Percentiles rank a stretch among this genome's conserved stretches.
These are phyloP conservation scores for Ptilonorhynchus violaceus DNA, from an alignment of 2,113 vertebrate species.

Conservation along the genomic window DNA sequence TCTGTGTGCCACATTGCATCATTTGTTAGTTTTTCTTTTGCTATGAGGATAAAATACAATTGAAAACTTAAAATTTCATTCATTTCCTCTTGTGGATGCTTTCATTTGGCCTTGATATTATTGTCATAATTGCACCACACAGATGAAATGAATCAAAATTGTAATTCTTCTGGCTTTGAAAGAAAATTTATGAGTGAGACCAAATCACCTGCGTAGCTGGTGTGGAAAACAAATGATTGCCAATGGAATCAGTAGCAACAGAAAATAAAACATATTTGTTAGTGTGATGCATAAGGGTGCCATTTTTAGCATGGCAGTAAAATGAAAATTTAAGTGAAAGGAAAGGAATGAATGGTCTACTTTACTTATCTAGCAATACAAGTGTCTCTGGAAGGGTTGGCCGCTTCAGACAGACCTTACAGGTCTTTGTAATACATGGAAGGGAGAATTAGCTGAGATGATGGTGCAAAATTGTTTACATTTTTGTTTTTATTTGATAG, in stretches of 20 bases:
- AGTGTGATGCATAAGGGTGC: background rate
- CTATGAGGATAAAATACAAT: background rate
- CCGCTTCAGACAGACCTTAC: background rate
- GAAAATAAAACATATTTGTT: background rate
- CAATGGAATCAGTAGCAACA: background rate
- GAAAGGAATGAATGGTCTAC: background rate
- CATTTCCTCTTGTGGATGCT: background rate
- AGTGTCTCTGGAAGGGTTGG: background rate
- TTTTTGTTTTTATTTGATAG: background rate
- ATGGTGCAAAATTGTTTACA: background rate
- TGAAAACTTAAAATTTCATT: background rate
- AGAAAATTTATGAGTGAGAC: background rate
- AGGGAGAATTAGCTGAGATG: background rate
- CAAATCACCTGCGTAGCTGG: background rate
- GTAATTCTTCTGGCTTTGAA: background rate
- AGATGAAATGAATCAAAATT: background rate
- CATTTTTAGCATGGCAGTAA: background rate
- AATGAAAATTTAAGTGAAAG: background rate
- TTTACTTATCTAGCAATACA: background rate
- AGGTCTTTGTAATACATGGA: background rate
- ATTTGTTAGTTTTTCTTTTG: background rate
- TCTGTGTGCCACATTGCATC: background rate
- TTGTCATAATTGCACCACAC: background rate
- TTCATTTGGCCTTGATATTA: background rate
- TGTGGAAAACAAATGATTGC: background rate